Conservation (phyloP, 2,888 invertebrate species). For the Drosophila fungiperda region DNA sequence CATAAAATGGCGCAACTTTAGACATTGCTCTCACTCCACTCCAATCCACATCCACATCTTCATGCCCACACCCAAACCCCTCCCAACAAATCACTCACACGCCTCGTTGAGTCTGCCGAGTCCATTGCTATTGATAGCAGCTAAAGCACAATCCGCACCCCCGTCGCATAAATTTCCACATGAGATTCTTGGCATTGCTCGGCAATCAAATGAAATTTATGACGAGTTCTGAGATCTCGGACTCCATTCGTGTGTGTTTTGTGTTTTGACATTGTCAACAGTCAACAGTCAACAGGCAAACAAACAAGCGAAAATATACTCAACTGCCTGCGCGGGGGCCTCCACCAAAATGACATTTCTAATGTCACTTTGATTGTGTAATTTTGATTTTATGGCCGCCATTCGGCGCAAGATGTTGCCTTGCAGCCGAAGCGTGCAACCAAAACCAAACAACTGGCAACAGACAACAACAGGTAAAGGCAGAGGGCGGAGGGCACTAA, state of each 20-base stretch:
- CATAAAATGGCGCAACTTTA: slow-evolving; percentile 75
- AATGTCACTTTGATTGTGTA: slow-evolving; percentile 76
- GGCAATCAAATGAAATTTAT: slow-evolving; percentile 78
- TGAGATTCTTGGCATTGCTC: slow-evolving; percentile 66
- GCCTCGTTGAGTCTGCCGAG: slow-evolving; percentile 67
- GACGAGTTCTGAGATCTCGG: slow-evolving; percentile 47
- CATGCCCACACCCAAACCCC: slow-evolving; percentile 16
- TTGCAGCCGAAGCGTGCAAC: slow-evolving; percentile 54
- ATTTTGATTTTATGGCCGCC: slow-evolving; percentile 73
- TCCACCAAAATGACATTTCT: slow-evolving; percentile 64
- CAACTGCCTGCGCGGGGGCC: slow-evolving; percentile 30
- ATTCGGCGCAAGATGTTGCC: slow-evolving; percentile 49
- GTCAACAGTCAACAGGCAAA: slow-evolving; percentile 39
- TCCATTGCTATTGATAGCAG: slow-evolving; percentile 49
- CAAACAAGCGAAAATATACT: slow-evolving; percentile 45
- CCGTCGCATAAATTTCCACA: slow-evolving; percentile 71
- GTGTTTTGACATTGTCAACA: slow-evolving; percentile 79
- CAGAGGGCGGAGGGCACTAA: slow-evolving; percentile 2
- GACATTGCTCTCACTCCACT: slow-evolving; percentile 21
- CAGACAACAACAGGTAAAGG: slow-evolving; percentile 51
- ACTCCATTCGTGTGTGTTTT: slow-evolving; percentile 42
- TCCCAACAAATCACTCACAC: slow-evolving; percentile 70
- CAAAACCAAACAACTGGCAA: slow-evolving; percentile 10
- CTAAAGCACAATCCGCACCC: slow-evolving; percentile 19
- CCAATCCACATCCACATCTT: background rate